Evolutionary conservation across 2,113 vertebrate species (phyloP).

Genomic region (Panthera uncia): DNA sequence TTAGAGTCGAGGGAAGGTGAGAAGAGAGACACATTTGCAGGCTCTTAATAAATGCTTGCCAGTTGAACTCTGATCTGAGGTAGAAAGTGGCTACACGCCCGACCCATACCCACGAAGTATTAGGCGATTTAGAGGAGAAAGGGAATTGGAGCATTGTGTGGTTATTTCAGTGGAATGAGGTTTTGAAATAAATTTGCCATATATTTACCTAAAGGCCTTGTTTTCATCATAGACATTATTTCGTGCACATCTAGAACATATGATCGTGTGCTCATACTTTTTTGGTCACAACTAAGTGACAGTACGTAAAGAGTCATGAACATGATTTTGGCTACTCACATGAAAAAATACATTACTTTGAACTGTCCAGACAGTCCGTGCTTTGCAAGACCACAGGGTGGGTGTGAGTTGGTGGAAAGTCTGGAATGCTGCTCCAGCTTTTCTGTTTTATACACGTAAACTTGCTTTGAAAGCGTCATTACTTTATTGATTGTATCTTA

Average conservation of each 20-base stretch:
- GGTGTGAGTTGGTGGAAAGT: neutral
- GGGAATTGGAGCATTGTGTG: slow-evolving; percentile 4
- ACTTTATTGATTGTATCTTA: neutral
- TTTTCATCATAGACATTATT: neutral
- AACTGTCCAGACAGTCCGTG: neutral
- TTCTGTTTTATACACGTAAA: neutral
- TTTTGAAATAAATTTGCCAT: slow-evolving; percentile 26
- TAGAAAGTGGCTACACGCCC: neutral
- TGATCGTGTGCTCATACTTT: neutral
- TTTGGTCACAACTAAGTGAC: neutral
- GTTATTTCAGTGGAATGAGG: neutral
- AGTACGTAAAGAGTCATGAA: neutral
- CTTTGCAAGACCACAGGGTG: neutral
- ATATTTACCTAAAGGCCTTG: neutral
- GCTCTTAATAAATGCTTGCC: neutral
- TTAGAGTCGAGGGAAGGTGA: neutral
- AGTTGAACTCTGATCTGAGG: neutral
- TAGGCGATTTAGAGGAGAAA: neutral
- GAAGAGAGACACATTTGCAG: neutral
- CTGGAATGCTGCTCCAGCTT: neutral
- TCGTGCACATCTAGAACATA: slow-evolving; percentile 14
- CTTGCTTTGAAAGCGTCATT: neutral
- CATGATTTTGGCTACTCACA: neutral
- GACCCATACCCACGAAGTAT: neutral
- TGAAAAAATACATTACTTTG: neutral